Percentiles rank a stretch among this genome's conserved stretches.
phyloP scores from a whole-genome alignment of 2,888 invertebrate genomes.

The Cryptus armator region DNA sequence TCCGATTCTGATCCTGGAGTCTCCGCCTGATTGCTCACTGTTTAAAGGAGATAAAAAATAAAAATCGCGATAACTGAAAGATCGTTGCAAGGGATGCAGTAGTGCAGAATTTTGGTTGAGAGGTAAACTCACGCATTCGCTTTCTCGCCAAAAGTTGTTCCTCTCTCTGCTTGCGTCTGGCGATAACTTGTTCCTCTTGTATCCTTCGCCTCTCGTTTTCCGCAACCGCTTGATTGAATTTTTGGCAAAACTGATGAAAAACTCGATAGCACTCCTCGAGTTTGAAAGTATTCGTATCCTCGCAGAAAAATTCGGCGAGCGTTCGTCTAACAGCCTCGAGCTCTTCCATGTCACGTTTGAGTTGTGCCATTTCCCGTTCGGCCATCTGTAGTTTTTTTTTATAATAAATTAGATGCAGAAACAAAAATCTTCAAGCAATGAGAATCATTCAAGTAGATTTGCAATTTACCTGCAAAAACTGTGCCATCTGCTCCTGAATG shows the following conservation, averaged over 20 bases:
- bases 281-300: slow-evolving; percentile 95
- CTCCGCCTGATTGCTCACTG: slow-evolving; percentile 89
- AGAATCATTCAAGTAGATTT: no score
- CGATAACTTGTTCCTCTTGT: slow-evolving; percentile 95
- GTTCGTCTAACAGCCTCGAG: slow-evolving; percentile 93
- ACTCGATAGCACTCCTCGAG: slow-evolving; percentile 97
- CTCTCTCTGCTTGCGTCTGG: slow-evolving; percentile 91
- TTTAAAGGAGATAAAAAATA: not conserved
- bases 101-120: not conserved
- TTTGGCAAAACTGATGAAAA: slow-evolving; percentile 94
- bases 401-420: not conserved
- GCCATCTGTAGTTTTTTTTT: slow-evolving; percentile 87
- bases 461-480: slow-evolving; percentile 91
- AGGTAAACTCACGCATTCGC: slow-evolving; percentile 86
- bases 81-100: slow-evolving; percentile 8
- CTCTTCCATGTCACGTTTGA: slow-evolving; percentile 93
- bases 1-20: slow-evolving; percentile 91
- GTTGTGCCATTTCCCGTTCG: slow-evolving; percentile 91
- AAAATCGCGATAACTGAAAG: not conserved
- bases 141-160: slow-evolving; percentile 89
- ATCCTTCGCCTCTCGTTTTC: slow-evolving; percentile 94
- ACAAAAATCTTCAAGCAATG: no score
- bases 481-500: slow-evolving; percentile 94
- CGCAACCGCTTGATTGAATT: slow-evolving; percentile 93
- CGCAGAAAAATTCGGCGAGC: slow-evolving; percentile 97